phyloP scores from a whole-genome alignment of 2,113 vertebrate species.

The Anarhynchus alexandrinus region DNA sequence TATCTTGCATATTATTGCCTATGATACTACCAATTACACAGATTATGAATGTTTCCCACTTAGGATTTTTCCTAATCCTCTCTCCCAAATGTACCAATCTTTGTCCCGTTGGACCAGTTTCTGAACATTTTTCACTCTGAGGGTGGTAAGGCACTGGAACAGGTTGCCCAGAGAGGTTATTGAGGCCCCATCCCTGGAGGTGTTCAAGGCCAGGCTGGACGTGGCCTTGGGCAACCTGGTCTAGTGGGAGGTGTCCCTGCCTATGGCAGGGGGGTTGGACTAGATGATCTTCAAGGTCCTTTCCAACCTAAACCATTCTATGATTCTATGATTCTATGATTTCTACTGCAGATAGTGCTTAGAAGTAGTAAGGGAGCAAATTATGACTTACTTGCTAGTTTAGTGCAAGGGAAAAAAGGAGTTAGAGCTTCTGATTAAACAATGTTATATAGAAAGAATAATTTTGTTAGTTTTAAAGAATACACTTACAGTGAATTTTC shows the following conservation, averaged over 20 bases:
- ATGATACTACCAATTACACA: background rate
- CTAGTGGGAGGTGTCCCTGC: too few relatives aligned
- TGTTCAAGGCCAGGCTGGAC: too few relatives aligned
- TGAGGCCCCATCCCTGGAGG: too few relatives aligned
- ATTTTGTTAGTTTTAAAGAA: background rate
- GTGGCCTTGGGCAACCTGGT: too few relatives aligned
- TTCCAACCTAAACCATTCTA: too few relatives aligned
- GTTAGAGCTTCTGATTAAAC: background rate
- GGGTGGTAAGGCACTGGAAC: too few relatives aligned
- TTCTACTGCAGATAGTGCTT: background rate
- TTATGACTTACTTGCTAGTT: background rate
- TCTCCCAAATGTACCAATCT: background rate
- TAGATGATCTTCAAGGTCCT: too few relatives aligned
- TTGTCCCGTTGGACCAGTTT: background rate
- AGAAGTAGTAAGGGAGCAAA: background rate
- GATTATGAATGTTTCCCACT: background rate
- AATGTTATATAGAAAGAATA: background rate
- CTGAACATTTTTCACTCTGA: too few relatives aligned
- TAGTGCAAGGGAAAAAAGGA: background rate
- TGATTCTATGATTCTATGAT: too few relatives aligned
- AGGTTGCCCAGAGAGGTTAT: too few relatives aligned
- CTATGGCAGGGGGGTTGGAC: too few relatives aligned
- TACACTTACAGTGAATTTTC: background rate
- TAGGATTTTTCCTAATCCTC: background rate
- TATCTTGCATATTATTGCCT: background rate